A percentile compares a stretch with the other conserved stretches of the same genome.
Evolutionary conservation across 2,888 invertebrate genomes (phyloP).

Genomic region (Muscina levida): DNA sequence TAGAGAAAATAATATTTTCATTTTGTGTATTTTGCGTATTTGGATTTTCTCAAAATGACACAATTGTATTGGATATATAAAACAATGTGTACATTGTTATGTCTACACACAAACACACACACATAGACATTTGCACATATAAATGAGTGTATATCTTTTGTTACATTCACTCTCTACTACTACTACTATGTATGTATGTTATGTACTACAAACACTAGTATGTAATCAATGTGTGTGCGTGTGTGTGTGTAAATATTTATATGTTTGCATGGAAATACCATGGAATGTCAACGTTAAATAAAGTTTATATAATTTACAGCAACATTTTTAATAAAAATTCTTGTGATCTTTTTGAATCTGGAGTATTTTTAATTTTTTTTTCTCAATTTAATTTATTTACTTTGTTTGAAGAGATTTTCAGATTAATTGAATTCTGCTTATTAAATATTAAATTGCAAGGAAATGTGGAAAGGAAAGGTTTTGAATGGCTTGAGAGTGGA

Average conservation of each 20-base stretch:
- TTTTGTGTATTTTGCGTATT: conserved; percentile 63
- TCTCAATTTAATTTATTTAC: neutral
- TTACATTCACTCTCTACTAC: too few species aligned
- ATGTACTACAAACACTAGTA: conserved; percentile 27
- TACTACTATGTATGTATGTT: conserved; percentile 1
- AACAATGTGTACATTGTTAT: conserved; percentile 56
- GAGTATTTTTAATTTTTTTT: conserved; percentile 2
- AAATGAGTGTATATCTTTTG: neutral
- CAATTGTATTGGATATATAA: conserved; percentile 57
- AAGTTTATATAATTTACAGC: conserved; percentile 64
- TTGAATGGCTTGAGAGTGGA: too few species aligned
- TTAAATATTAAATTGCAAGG: neutral
- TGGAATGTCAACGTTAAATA: conserved; percentile 65
- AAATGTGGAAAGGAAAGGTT: neutral
- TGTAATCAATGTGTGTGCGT: conserved; percentile 32
- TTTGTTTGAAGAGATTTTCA: conserved; percentile 26
- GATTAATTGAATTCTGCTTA: conserved; percentile 25
- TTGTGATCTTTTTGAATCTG: conserved; percentile 53
- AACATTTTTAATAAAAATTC: conserved; percentile 64
- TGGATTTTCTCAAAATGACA: conserved; percentile 62
- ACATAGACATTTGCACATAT: neutral
- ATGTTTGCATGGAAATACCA: conserved; percentile 33
- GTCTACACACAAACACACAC: neutral
- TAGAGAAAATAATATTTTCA: conserved; percentile 58
- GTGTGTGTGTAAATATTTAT: conserved; percentile 24